Base-by-base conservation (phyloP, 1,140 invertebrate genomes). In the Aphelinus atriplicis region DNA sequence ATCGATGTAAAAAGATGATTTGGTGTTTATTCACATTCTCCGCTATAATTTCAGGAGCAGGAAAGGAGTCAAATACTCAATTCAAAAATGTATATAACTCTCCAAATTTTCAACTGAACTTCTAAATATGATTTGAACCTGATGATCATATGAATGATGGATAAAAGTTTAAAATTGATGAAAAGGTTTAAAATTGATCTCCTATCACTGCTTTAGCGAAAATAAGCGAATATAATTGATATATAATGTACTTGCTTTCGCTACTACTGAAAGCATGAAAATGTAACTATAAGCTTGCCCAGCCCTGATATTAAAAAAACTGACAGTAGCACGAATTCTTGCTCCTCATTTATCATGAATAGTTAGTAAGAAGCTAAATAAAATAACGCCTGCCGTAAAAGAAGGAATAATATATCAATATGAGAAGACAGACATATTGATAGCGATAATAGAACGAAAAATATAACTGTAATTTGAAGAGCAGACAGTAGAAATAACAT, bases 281-380 rank as follows among this genome's bases (percentile, higher is more conserved):
- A 77, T 71, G 10, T 63, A 76, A 77, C 79, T 80, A 81, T 85
- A 84, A 83, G 77, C 83, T 83, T 84, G 82, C 80, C 79, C 80
- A 85, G 83, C 83, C 81, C 81, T 84, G 80, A 80, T 80, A 73
- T 65, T 73, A 58, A 70, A 56, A 51, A 78, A 74, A 67, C 72
- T 77, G 51, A 48, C 53, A 53, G 66, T 0, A 61, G 50, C 53
- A 48, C 47, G 43, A 43, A 7, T n/a, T 73, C 51, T 73, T 73
- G 43, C 68, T 71, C 43, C 26, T 74, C 53, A 70, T 76, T 57
- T 76, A 61, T 64, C 77, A 67, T 72, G 46, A 73, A 80, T 64
- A 83, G 81, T 84, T 84, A 84, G 83, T 84, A 80, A 53, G 80
- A 84, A 84, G 82, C 82, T 79, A 57, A 74, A 57, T 47, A 57